Evolutionary conservation across 2,797 vertebrate genomes (phyloP), one percentile per base, ranked within the genome.

Genomic region (Phrynocephalus forsythii): DNA sequence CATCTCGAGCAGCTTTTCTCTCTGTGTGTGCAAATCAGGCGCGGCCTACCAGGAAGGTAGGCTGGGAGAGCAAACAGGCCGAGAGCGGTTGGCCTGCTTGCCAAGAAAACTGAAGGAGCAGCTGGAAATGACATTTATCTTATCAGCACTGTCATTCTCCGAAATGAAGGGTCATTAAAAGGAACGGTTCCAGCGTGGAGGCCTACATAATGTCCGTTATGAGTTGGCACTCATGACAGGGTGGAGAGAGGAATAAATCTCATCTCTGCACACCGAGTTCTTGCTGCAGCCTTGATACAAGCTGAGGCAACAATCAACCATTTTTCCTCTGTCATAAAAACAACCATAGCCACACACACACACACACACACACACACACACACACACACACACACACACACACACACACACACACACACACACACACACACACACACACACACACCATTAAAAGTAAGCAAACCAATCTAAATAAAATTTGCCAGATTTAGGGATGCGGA

Each of bases 71-170:
- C 56, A 86, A 86, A 86, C 75, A 83, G 81, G 38, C 52, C 30
- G 56, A 88, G 38, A 68, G 72, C 18, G 66, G 44, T 68, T 75
- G 66, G 48, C 44, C 15, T 3, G 1, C 11, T 88, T 83, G 88
- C 85, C 85, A 83, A 83, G 68, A 80, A 83, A 88, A 79, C 7
- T 44, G 81, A 83, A 44, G 87, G 44, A 89, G 88, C 84, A 86
- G 85, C 88, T 89, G 88, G 80, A 86, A 82, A 71, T 10, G 11
- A 79, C 85, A 75, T 83, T 83, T 79, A 89, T 89, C 85, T 86
- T 86, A 86, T 86, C 81, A 79, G 85, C 88, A 79, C 81, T 44
- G 44, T 86, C 67, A 73, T 73, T 83, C 76, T 38, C 76, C 38
- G 52, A 66, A 89, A 83, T 73, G 81, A 86, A 73, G 68, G 52